A percentile compares a stretch with the other conserved stretches of the same genome.
Conservation (phyloP, 2,888 invertebrate genomes). For the Synergus gifuensis region DNA sequence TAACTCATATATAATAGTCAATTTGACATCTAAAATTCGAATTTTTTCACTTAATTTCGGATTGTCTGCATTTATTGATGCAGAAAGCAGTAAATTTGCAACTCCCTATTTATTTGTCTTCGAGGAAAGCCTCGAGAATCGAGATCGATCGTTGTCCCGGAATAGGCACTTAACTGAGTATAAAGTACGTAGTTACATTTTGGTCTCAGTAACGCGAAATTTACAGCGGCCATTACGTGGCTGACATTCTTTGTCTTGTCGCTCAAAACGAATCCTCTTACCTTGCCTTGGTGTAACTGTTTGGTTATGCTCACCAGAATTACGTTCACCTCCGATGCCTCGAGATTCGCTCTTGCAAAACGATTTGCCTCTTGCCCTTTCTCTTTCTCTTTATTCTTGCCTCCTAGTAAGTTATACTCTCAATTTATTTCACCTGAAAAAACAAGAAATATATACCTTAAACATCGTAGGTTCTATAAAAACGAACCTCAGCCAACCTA, state of each 20-base stretch:
- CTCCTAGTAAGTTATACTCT: constrained; percentile 42
- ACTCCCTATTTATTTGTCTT: constrained; percentile 12
- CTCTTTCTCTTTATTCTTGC: constrained; percentile 50
- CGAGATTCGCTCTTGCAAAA: constrained; percentile 63
- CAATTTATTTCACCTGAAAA: constrained; percentile 48
- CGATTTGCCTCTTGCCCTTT: constrained; percentile 63
- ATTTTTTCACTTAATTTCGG: too few relatives aligned
- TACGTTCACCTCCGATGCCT: constrained; percentile 46
- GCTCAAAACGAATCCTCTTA: constrained; percentile 62
- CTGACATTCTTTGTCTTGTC: constrained; percentile 75
- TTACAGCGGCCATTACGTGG: constrained; percentile 72
- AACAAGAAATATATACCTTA: background rate
- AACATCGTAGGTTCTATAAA: too few relatives aligned
- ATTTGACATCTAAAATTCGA: background rate
- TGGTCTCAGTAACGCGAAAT: constrained; percentile 67
- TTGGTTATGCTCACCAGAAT: constrained; percentile 55
- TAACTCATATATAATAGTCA: background rate
- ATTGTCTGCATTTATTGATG: background rate
- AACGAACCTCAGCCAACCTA: background rate
- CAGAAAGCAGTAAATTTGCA: constrained; percentile 10
- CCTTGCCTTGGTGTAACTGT: constrained; percentile 47
- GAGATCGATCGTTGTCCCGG: constrained; percentile 33
- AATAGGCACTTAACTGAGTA: constrained; percentile 34
- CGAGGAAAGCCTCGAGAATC: constrained; percentile 20
- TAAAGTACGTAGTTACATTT: constrained; percentile 39